Evolutionary conservation across 2,797 vertebrate genomes (phyloP), one percentile per base, ranked within the genome.

Genomic region (Austrolebias charrua): DNA sequence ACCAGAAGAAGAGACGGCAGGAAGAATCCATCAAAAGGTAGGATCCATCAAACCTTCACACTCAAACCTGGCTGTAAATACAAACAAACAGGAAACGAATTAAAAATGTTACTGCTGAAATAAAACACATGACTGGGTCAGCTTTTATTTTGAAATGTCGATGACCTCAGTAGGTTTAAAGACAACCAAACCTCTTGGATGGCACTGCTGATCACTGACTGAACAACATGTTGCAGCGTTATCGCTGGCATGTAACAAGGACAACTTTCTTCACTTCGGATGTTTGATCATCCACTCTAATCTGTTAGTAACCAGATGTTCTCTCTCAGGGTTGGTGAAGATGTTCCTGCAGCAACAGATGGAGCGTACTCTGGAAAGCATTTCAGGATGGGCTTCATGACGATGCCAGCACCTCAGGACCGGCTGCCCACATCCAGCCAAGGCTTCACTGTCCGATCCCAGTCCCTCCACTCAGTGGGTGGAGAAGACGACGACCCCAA

Each of bases 361-460:
- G 91, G 89, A 44, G 77, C 83, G 0, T 96, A 96, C 14, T 86
- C 91, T 42, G 94, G 95, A 66, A 97, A 96, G 80, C 96, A 98
- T 72, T 98, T 96, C 87, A 94, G 96, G 57, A 95, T 98, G 95
- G 97, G 96, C 63, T 98, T 96, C 88, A 97, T 98, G 96, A 98
- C 97, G 0, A 95, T 98, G 96, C 96, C 97, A 0, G 95, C 95
- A 6, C 95, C 96, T 47, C 96, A 97, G 86, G 96, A 98, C 83
- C 92, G 96, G 52, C 84, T 95, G 31, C 94, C 95, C 0, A 93
- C 95, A 2, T 92, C 95, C 1, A 91, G 92, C 71, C 94, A 92
- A 16, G 96, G 95, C 54, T 97, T 98, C 71, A 86, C 94, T 0
- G 96, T 98, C 18, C 94, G 97, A 71, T 98, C 96, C 0, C 97